Evolutionary conservation across 2,888 invertebrate species (phyloP), one percentile per base, ranked within the genome.

Genomic region (Trypoxylon attenuatum): DNA sequence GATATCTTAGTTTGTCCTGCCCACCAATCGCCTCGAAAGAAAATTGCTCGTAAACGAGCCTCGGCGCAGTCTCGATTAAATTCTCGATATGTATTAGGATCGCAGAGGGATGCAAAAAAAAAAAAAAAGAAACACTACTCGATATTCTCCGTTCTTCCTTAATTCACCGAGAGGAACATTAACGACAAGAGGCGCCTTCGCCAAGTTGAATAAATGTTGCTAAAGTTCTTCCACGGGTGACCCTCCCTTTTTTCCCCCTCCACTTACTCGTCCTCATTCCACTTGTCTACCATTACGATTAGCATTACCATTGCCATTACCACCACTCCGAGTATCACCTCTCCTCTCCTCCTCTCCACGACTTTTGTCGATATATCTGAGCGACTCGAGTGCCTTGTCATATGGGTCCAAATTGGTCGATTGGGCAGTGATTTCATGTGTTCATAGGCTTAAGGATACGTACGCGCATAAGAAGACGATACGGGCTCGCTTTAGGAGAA

Each of bases 341-440:
- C 16, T 25, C 25, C 38, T 16, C 38, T 50, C 18, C 10, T 10
- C 27, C 10, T 23, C 49, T 27, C 6, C 13, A n/a, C 45, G 53
- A 59, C 45, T 29, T 50, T 27, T 63, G 29, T 71, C 64, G 63
- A 56, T 69, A 63, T 29, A 13, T 66, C 66, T 69, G 61, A 69
- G 71, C 78, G 77, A 83, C 72, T 73, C 71, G 77, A 83, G 83
- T 84, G 84, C 83, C 82, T 87, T 84, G 77, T 78, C 73, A 80
- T 80, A 82, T 82, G 83, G 83, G 84, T 86, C 83, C 82, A 83
- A 85, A 84, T 83, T 81, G 82, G 83, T 84, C 83, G 84, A 87
- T 84, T 82, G 85, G 87, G 86, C 85, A 87, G 87, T 87, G 86
- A 87, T 86, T 86, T 85, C 84, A 87, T 87, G 87, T 87, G 87